A percentile compares a stretch with the other conserved stretches of the same genome.
phyloP scores from a whole-genome alignment of 2,113 vertebrate genomes.

The Alces alces region DNA sequence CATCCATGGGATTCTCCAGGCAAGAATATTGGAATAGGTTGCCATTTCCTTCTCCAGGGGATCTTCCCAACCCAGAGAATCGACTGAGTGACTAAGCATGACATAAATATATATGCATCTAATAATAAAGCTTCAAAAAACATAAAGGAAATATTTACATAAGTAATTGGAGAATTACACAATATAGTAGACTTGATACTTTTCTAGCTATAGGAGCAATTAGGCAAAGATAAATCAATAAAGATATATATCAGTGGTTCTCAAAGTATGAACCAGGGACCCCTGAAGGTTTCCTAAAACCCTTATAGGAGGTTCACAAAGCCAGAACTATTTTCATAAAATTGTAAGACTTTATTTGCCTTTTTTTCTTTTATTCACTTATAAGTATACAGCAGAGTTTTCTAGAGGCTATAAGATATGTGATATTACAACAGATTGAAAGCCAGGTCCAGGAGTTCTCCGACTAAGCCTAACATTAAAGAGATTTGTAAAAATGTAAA shows the following conservation, averaged over 20 bases:
- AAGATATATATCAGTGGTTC: not conserved
- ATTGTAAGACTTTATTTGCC: not conserved
- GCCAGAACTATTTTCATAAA: not conserved
- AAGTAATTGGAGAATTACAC: not conserved
- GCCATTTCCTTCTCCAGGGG: not conserved
- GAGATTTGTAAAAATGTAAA: not conserved
- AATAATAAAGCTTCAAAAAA: slow-evolving; percentile 20
- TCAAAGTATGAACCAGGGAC: not conserved
- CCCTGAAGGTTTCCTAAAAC: not conserved
- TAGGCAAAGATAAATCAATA: not conserved
- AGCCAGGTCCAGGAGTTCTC: not conserved
- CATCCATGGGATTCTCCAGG: not conserved
- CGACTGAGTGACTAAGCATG: fast-evolving
- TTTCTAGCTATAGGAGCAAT: not conserved
- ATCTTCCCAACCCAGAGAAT: not conserved
- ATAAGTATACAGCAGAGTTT: not conserved
- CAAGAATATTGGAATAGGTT: not conserved
- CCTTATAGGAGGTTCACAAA: not conserved
- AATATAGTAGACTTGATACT: not conserved
- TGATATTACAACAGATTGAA: not conserved
- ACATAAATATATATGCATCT: not conserved
- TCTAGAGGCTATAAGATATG: not conserved
- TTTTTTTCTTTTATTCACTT: not conserved
- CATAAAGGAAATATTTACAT: not conserved
- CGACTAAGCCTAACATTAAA: not conserved